Percentiles rank a stretch among this genome's conserved stretches.
These are phyloP conservation scores for Palythoa heliodiscus DNA, from an alignment of 92 coral and sea anemone genomes.

Conservation along the genomic window DNA sequence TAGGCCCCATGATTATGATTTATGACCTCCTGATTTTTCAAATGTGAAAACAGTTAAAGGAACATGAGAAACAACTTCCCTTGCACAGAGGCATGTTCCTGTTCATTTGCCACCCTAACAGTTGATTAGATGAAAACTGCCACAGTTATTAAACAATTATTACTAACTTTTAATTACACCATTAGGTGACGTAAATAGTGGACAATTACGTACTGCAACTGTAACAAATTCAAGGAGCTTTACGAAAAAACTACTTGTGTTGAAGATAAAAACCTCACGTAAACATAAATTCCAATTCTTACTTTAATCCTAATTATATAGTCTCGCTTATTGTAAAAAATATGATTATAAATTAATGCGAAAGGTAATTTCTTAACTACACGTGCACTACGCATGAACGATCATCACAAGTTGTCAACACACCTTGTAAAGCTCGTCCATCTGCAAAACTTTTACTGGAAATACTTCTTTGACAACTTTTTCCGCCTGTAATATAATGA, in stretches of 20 bases:
- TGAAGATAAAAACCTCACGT: background rate
- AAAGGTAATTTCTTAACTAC: background rate
- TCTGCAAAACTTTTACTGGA: constrained; percentile 85
- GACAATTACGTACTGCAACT: background rate
- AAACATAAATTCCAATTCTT: background rate
- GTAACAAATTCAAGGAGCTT: background rate
- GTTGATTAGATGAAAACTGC: background rate
- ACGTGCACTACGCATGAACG: constrained; percentile 8
- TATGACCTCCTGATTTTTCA: too few species aligned
- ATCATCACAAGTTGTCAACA: background rate
- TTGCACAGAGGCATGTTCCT: too few species aligned
- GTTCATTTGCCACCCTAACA: background rate
- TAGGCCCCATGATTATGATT: too few species aligned
- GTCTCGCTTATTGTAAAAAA: background rate
- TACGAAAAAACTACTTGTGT: background rate
- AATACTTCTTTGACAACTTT: constrained; percentile 87
- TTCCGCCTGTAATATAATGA: constrained; percentile 70
- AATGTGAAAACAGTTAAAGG: too few species aligned
- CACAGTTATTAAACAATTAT: background rate
- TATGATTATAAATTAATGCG: background rate
- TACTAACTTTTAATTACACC: background rate
- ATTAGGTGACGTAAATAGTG: constrained; percentile 10
- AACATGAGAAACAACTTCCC: too few species aligned
- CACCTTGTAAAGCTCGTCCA: constrained; percentile 89
- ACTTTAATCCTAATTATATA: background rate